Conservation (phyloP, 2,797 vertebrate species). For the Fratercula arctica region DNA sequence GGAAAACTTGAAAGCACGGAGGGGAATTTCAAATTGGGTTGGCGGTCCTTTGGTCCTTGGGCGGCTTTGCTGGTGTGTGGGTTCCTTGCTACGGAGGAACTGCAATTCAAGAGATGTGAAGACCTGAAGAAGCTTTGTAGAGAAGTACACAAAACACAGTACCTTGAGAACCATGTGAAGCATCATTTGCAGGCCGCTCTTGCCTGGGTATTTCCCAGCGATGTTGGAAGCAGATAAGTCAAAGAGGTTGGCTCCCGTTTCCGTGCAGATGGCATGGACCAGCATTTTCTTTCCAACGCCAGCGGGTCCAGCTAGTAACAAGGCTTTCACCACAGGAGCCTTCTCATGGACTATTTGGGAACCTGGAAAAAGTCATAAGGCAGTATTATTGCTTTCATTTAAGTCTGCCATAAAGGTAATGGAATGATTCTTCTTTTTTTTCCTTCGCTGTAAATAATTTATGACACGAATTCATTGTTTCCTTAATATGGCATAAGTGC, state of each 20-base stretch:
- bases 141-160: background rate
- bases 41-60: background rate
- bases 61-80: background rate
- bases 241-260: conserved; percentile 89
- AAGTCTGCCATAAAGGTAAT: conserved; percentile 5
- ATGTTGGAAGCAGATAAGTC: conserved; percentile 79
- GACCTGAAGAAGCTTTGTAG: background rate
- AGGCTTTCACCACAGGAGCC: conserved; percentile 80
- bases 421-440: background rate
- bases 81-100: background rate
- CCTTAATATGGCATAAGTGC: background rate
- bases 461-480: background rate
- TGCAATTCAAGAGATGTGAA: background rate
- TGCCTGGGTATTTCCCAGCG: conserved; percentile 80
- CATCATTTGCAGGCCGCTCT: conserved; percentile 76
- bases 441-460: background rate
- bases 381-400: conserved; percentile 42
- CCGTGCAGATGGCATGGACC: conserved; percentile 86
- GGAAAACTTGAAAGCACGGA: background rate
- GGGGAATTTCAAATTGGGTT: background rate
- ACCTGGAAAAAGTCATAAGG: conserved; percentile 72
- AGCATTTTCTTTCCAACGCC: conserved; percentile 89
- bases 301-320: conserved; percentile 81
- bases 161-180: conserved; percentile 86
- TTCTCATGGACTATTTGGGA: conserved; percentile 82